Evolutionary conservation across 2,113 vertebrate species (phyloP).

Genomic region (Podarcis muralis): DNA sequence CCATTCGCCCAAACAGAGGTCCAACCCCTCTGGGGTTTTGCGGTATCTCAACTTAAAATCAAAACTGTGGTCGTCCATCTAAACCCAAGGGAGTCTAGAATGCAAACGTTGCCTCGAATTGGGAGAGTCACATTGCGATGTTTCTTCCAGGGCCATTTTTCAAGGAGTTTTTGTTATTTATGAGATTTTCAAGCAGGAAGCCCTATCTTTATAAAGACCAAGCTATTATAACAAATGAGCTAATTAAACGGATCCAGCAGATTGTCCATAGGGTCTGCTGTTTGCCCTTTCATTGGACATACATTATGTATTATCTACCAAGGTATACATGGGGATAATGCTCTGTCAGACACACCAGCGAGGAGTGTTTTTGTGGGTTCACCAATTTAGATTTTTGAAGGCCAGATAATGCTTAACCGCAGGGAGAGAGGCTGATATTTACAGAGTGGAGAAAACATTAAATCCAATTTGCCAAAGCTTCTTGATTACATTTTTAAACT

Average conservation of each 20-base stretch:
- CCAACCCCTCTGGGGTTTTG: background rate
- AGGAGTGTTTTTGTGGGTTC: background rate
- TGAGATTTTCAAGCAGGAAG: background rate
- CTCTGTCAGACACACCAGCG: conserved; percentile 4
- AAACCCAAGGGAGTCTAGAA: background rate
- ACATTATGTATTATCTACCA: conserved; percentile 21
- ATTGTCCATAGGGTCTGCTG: conserved; percentile 3
- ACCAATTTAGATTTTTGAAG: background rate
- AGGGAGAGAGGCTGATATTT: background rate
- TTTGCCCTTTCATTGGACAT: conserved; percentile 19
- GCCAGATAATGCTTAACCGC: background rate
- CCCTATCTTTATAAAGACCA: conserved; percentile 24
- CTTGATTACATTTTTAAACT: conserved; percentile 10
- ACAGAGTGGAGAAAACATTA: rapidly evolving
- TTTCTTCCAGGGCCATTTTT: background rate
- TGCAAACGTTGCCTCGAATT: background rate
- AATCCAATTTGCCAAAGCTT: background rate
- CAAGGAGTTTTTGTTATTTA: conserved; percentile 31
- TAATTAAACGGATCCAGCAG: conserved; percentile 3
- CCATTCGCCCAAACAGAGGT: background rate
- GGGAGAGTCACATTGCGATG: background rate
- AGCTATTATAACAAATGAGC: conserved; percentile 39
- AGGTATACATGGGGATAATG: background rate
- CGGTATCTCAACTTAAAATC: background rate
- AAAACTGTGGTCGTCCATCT: background rate